Evolutionary conservation across 2,888 invertebrate species (phyloP).

Genomic region (Acleris holmiana): DNA sequence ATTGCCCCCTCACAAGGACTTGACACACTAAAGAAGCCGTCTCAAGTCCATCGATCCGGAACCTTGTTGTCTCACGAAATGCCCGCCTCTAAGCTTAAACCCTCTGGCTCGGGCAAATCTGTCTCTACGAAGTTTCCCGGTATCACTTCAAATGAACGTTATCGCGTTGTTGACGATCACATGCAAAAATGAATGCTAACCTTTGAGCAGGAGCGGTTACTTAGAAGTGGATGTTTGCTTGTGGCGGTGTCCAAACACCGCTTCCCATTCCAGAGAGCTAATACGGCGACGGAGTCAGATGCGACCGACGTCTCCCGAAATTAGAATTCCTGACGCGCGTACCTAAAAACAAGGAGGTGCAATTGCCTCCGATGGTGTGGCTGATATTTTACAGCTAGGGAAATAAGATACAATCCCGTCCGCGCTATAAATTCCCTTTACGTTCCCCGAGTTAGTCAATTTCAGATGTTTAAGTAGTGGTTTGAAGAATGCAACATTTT

Average conservation of each 20-base stretch:
- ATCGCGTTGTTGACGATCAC: slow-evolving; percentile 6
- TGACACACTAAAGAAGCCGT: slow-evolving; percentile 9
- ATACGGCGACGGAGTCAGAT: slow-evolving; percentile 32
- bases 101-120: slow-evolving; percentile 19
- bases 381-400: slow-evolving; percentile 9
- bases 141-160: slow-evolving; percentile 13
- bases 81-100: not conserved
- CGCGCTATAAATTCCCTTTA: slow-evolving; percentile 23
- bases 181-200: slow-evolving; percentile 37
- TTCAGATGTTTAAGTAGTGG: slow-evolving; percentile 9
- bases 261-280: slow-evolving; percentile 38
- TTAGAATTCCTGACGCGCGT: slow-evolving; percentile 32
- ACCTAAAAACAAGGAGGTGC: slow-evolving; percentile 20
- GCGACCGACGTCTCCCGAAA: slow-evolving; percentile 18
- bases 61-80: not conserved
- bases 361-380: slow-evolving; percentile 6
- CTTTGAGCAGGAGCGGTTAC: slow-evolving; percentile 33
- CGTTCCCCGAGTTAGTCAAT: slow-evolving; percentile 14
- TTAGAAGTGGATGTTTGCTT: slow-evolving; percentile 22
- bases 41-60: slow-evolving; percentile 10
- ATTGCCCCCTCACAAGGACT: slow-evolving; percentile 18
- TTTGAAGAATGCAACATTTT: slow-evolving; percentile 27
- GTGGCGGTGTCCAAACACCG: slow-evolving; percentile 33
- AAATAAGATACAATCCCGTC: slow-evolving; percentile 24
- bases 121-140: slow-evolving; percentile 16